Evolutionary conservation across 2,797 vertebrate genomes (phyloP).

Genomic region (Typhlichthys eigenmanni): DNA sequence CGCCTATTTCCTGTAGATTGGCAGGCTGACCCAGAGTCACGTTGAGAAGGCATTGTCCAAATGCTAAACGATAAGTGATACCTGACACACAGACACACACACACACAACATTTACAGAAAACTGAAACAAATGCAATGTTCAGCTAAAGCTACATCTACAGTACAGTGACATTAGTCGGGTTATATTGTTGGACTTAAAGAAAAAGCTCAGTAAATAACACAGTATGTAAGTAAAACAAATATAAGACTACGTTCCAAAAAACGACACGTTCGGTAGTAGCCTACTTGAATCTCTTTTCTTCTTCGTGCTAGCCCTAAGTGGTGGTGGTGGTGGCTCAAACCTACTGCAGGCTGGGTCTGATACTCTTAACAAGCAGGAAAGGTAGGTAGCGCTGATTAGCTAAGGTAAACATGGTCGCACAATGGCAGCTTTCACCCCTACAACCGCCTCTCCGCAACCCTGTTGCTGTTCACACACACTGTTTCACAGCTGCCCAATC

Average conservation of each 20-base stretch:
- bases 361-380: constrained; percentile 61
- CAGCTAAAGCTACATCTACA: background rate
- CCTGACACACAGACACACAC: constrained; percentile 17
- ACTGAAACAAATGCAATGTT: background rate
- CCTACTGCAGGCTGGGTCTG: constrained; percentile 47
- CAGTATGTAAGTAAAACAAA: too few relatives aligned
- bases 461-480: constrained; percentile 55
- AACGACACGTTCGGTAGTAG: too few relatives aligned
- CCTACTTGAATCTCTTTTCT: background rate
- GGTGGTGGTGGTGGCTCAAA: constrained; percentile 20
- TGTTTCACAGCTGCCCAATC: constrained; percentile 71
- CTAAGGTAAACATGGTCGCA: too few relatives aligned
- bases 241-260: too few relatives aligned
- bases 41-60: too few relatives aligned
- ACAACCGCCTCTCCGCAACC: constrained; percentile 44
- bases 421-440: constrained; percentile 43
- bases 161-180: too few relatives aligned
- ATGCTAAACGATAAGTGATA: background rate
- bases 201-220: too few relatives aligned
- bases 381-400: constrained; percentile 35
- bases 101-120: background rate
- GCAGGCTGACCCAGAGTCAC: too few relatives aligned
- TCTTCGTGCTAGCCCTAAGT: constrained; percentile 18
- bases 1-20: constrained; percentile 14
- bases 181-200: too few relatives aligned